These are phyloP conservation scores for Drosophila prolongata DNA, from an alignment of 2,888 invertebrate genomes.

Conservation along the genomic window DNA sequence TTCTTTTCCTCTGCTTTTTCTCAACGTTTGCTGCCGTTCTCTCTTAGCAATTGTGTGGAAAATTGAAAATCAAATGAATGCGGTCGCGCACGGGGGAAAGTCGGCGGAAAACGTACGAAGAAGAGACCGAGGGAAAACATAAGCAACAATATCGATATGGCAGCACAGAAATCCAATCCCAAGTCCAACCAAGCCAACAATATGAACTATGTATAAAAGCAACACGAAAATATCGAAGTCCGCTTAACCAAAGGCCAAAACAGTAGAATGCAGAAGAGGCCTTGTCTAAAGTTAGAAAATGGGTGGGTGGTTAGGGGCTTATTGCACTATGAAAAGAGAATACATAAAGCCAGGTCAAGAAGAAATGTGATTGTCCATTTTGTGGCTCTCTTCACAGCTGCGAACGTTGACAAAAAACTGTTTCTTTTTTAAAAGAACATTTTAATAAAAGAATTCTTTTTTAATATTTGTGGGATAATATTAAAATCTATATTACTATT, in stretches of 20 bases:
- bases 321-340: conserved; percentile 24
- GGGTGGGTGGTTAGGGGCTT: conserved; percentile 3
- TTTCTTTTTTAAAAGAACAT: neutral
- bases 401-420: conserved; percentile 7
- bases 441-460: neutral
- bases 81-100: conserved; percentile 26
- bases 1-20: conserved; percentile 8
- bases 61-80: conserved; percentile 75
- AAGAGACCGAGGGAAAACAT: conserved; percentile 7
- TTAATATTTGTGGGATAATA: neutral
- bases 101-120: conserved; percentile 8
- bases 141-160: conserved; percentile 53
- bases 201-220: conserved; percentile 71
- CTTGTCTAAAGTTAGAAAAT: conserved; percentile 6
- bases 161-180: conserved; percentile 41
- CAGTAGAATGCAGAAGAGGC: conserved; percentile 30
- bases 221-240: conserved; percentile 74
- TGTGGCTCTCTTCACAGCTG: conserved; percentile 12
- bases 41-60: conserved; percentile 75
- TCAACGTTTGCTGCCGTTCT: conserved; percentile 27
- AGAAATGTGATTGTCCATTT: conserved; percentile 16
- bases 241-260: conserved; percentile 74
- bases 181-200: conserved; percentile 56
- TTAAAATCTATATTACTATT: too few relatives aligned
- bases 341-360: conserved; percentile 22